Conservation (phyloP, 1,140 invertebrate species). For the Pemphigus obesinymphae region DNA sequence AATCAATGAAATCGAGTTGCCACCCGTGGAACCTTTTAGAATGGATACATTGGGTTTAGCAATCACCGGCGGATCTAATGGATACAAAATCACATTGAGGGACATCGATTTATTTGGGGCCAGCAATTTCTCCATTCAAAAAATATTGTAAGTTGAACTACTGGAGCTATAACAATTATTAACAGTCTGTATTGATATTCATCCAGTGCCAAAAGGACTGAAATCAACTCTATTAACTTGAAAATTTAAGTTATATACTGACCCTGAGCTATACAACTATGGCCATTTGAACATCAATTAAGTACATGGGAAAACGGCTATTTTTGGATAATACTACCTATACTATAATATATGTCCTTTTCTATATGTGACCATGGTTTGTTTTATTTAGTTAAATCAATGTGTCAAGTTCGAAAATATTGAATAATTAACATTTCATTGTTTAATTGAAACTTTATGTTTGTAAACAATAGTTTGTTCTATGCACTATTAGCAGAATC, state of each 20-base stretch:
- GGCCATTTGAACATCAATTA: too few relatives aligned
- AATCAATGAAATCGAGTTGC: constrained; percentile 65
- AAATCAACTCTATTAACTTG: too few relatives aligned
- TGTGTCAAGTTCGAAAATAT: neutral
- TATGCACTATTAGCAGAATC: neutral
- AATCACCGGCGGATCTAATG: constrained; percentile 64
- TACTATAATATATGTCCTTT: too few relatives aligned
- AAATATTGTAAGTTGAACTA: constrained; percentile 55
- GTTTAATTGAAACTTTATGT: neutral
- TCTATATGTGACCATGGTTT: neutral
- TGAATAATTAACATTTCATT: too few relatives aligned
- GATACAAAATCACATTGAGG: constrained; percentile 64
- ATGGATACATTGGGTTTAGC: constrained; percentile 66
- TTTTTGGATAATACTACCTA: too few relatives aligned
- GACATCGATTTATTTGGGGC: constrained; percentile 65
- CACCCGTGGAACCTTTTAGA: constrained; percentile 65
- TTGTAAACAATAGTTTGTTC: neutral
- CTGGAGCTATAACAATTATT: too few relatives aligned
- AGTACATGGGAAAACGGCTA: too few relatives aligned
- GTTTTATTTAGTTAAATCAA: neutral
- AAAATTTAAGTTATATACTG: too few relatives aligned
- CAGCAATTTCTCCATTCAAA: constrained; percentile 63
- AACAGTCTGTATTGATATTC: too few relatives aligned
- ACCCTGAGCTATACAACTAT: too few relatives aligned
- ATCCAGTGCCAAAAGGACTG: too few relatives aligned